Conservation (phyloP, 2,797 vertebrate species). For the Poecilia picta region DNA sequence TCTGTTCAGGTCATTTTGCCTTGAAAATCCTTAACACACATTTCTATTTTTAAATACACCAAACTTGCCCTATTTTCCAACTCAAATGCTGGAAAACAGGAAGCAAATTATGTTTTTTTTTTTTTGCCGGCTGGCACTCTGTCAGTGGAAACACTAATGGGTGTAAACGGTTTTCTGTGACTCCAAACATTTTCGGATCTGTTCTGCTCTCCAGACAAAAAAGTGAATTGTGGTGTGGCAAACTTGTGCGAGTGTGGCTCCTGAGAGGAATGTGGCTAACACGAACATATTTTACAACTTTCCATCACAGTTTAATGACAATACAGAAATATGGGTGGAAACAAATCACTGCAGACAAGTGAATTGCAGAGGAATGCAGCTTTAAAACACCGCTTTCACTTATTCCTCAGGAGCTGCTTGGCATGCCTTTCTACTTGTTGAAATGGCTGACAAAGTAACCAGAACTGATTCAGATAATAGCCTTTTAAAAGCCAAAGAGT, state of each 20-base stretch:
- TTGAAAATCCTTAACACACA: slow-evolving; percentile 12
- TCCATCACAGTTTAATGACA: background rate
- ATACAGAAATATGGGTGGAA: background rate
- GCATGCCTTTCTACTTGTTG: background rate
- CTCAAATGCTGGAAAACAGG: slow-evolving; percentile 20
- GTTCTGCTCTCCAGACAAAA: background rate
- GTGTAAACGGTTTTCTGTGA: background rate
- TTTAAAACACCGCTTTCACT: slow-evolving; percentile 1
- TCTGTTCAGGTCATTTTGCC: slow-evolving; percentile 2
- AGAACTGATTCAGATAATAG: slow-evolving; percentile 15
- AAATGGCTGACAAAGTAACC: background rate
- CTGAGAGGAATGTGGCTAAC: slow-evolving; percentile 1
- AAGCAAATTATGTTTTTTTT: slow-evolving; percentile 30
- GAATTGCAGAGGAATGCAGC: slow-evolving; percentile 1
- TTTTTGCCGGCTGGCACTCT: background rate
- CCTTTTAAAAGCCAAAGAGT: slow-evolving; percentile 19
- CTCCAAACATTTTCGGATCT: background rate
- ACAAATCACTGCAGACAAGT: background rate
- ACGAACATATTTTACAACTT: background rate
- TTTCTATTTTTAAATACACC: slow-evolving; percentile 1
- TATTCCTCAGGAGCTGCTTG: background rate
- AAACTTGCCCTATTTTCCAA: slow-evolving; percentile 7
- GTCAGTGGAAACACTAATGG: slow-evolving; percentile 41
- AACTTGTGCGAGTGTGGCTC: slow-evolving; percentile 6
- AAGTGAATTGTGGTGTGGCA: slow-evolving; percentile 13